phyloP scores from a whole-genome alignment of 2,113 vertebrate genomes.

The Diphyllodes magnificus region DNA sequence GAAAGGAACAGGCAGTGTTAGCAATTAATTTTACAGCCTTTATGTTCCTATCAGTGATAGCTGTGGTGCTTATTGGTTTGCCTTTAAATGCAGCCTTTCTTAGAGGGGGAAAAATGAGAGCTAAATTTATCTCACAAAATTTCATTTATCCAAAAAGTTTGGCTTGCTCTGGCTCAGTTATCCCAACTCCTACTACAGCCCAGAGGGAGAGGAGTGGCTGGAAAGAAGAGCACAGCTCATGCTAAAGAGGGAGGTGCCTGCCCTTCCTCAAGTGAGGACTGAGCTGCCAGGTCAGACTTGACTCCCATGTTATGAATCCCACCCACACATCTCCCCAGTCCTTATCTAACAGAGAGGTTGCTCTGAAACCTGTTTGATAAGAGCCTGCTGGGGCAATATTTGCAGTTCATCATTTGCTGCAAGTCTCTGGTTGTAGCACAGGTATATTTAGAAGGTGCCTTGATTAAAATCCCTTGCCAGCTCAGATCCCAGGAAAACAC shows the following conservation, averaged over 20 bases:
- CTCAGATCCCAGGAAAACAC: background rate
- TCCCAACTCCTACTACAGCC: background rate
- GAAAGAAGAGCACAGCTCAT: background rate
- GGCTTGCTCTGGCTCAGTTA: background rate
- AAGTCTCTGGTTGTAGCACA: background rate
- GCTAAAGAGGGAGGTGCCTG: background rate
- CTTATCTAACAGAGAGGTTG: background rate
- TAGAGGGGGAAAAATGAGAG: background rate
- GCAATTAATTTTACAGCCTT: background rate
- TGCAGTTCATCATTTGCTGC: background rate
- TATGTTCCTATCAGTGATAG: background rate
- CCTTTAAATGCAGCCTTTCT: background rate
- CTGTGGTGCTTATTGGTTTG: background rate
- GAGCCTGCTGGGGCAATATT: background rate
- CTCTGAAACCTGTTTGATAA: background rate
- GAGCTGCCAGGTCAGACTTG: background rate
- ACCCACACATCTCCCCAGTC: background rate
- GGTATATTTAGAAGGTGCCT: background rate
- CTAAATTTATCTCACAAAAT: background rate
- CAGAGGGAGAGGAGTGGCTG: background rate
- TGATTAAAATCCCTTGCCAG: background rate
- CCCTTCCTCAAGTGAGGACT: background rate
- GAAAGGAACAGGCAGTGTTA: background rate
- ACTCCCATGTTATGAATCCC: background rate
- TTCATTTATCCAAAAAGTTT: background rate